A percentile compares a stretch with the other conserved stretches of the same genome.
phyloP scores from a whole-genome alignment of 2,113 vertebrate genomes.

The Etheostoma spectabile region DNA sequence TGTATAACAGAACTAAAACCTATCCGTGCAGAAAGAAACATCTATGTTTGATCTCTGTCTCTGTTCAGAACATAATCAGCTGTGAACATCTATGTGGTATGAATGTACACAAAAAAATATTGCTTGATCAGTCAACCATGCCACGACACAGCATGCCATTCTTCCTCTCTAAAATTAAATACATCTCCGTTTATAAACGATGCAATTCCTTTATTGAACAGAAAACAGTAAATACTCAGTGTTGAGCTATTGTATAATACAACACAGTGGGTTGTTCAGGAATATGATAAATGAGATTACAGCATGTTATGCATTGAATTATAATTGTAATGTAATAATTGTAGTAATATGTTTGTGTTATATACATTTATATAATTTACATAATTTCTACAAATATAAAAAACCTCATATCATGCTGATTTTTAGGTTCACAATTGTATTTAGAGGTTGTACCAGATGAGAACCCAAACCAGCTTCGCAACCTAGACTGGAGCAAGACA shows the following conservation, averaged over 20 bases:
- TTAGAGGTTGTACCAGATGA: too few species aligned
- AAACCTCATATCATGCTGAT: too few species aligned
- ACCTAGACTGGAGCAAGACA: too few species aligned
- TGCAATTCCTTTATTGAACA: slow-evolving; percentile 50
- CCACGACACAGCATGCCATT: not conserved
- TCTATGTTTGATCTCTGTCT: slow-evolving; percentile 12
- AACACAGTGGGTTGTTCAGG: not conserved
- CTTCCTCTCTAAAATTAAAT: slow-evolving; percentile 31
- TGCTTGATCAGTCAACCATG: slow-evolving; percentile 2
- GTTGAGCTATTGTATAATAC: slow-evolving; percentile 26
- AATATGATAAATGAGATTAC: slow-evolving; percentile 3
- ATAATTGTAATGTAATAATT: not conserved
- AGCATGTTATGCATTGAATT: slow-evolving; percentile 7
- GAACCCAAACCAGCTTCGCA: too few species aligned
- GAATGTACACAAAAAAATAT: not conserved
- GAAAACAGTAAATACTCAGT: slow-evolving; percentile 4
- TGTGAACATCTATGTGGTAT: not conserved
- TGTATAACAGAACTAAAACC: slow-evolving; percentile 29
- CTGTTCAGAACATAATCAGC: slow-evolving; percentile 10
- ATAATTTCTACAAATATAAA: not conserved
- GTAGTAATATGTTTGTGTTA: not conserved
- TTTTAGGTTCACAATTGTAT: too few species aligned
- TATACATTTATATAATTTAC: slow-evolving; percentile 7
- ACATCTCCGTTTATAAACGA: slow-evolving; percentile 32
- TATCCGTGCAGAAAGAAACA: slow-evolving; percentile 8